These are phyloP conservation scores for Melangyna quadrimaculata DNA, from an alignment of 2,888 invertebrate genomes.

Conservation along the genomic window DNA sequence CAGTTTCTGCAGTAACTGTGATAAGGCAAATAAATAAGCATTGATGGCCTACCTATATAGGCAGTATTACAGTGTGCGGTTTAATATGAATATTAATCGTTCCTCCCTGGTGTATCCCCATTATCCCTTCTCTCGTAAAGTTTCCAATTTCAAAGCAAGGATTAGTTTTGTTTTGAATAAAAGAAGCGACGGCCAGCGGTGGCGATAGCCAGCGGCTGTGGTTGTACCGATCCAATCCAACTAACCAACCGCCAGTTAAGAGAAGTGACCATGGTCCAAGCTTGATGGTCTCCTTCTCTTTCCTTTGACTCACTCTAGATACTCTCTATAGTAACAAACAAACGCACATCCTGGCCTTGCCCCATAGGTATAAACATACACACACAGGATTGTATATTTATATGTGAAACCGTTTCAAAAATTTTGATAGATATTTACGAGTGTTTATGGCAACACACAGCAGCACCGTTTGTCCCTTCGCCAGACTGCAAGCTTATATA, in stretches of 20 bases:
- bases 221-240: neutral
- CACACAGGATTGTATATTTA: slow-evolving; percentile 33
- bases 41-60: slow-evolving; percentile 45
- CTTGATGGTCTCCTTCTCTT: neutral
- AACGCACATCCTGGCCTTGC: slow-evolving; percentile 9
- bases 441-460: slow-evolving; percentile 7
- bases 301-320: neutral
- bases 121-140: neutral
- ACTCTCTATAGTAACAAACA: neutral
- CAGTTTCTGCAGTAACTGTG: slow-evolving; percentile 35
- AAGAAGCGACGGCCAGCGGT: slow-evolving; percentile 18
- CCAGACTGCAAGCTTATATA: neutral
- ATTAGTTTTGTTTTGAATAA: slow-evolving; percentile 54
- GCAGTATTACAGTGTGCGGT: slow-evolving; percentile 14
- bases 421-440: slow-evolving; percentile 65
- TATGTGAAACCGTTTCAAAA: slow-evolving; percentile 54
- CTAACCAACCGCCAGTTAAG: neutral
- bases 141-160: slow-evolving; percentile 48
- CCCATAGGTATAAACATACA: neutral
- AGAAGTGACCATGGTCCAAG: neutral
- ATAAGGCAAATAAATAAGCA: slow-evolving; percentile 61
- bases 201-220: neutral
- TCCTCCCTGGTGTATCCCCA: neutral
- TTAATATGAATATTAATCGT: slow-evolving; percentile 36
- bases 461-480: neutral